These are phyloP conservation scores for Melipona bicolor DNA, from an alignment of 2,888 invertebrate genomes.

Conservation along the genomic window DNA sequence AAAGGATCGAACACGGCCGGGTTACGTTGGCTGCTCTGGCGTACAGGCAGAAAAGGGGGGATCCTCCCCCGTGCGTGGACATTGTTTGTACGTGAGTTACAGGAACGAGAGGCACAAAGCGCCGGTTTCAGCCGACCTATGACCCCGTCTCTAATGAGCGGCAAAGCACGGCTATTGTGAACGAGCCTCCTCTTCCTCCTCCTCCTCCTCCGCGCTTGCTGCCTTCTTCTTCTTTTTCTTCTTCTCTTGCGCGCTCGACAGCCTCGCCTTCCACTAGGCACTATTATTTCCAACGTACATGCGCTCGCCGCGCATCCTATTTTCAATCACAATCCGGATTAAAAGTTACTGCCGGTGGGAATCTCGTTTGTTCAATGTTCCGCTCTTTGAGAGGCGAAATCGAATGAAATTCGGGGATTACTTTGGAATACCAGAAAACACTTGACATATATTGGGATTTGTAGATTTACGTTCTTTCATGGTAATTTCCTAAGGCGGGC, in stretches of 20 bases:
- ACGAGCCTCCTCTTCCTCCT: conserved; percentile 39
- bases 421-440: too few relatives aligned
- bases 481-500: too few relatives aligned
- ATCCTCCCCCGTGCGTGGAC: conserved; percentile 66
- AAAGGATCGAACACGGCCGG: conserved; percentile 52
- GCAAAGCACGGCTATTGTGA: conserved; percentile 79
- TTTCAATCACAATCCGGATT: background rate
- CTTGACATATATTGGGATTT: too few relatives aligned
- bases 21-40: conserved; percentile 23
- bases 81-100: conserved; percentile 73
- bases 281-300: conserved; percentile 40
- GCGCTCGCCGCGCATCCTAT: background rate
- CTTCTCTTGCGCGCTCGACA: conserved; percentile 32
- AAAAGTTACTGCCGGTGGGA: background rate
- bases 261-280: conserved; percentile 48
- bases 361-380: background rate
- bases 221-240: conserved; percentile 13
- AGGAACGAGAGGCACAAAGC: conserved; percentile 72
- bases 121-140: conserved; percentile 75
- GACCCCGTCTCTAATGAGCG: conserved; percentile 81
- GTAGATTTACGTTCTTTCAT: too few relatives aligned
- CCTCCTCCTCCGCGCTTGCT: conserved; percentile 26
- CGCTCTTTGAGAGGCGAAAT: background rate
- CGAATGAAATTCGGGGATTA: background rate
- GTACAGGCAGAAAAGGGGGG: conserved; percentile 41